These are phyloP conservation scores for Pediacus dermestoides DNA, from an alignment of 2,888 invertebrate genomes.

Conservation along the genomic window DNA sequence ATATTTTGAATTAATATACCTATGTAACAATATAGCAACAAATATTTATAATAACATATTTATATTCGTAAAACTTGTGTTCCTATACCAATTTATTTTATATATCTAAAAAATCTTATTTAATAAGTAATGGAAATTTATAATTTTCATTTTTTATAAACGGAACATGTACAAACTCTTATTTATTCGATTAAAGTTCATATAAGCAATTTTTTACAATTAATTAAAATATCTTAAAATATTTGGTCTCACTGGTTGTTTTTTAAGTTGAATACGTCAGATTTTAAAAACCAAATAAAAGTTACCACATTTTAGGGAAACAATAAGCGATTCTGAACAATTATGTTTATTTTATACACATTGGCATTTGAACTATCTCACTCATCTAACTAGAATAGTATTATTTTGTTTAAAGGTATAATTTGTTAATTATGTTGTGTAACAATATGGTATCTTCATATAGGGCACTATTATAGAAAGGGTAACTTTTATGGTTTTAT, in stretches of 20 bases:
- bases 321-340: too few relatives aligned
- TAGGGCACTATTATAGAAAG: constrained; percentile 14
- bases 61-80: constrained; percentile 33
- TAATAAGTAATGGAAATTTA: too few relatives aligned
- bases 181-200: constrained; percentile 14
- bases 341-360: too few relatives aligned
- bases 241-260: constrained; percentile 47
- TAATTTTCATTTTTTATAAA: constrained; percentile 28
- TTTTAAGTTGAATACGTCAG: constrained; percentile 19
- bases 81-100: constrained; percentile 29
- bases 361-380: too few relatives aligned
- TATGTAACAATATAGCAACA: constrained; percentile 48
- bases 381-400: too few relatives aligned
- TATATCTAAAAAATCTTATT: constrained; percentile 30
- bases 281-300: constrained; percentile 13
- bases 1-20: constrained; percentile 35
- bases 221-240: constrained; percentile 43
- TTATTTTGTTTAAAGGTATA: too few relatives aligned
- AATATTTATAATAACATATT: constrained; percentile 40
- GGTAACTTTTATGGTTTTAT: constrained; percentile 13
- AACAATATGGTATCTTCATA: too few relatives aligned
- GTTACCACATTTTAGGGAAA: too few relatives aligned
- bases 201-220: constrained; percentile 11
- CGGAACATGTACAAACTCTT: constrained; percentile 36
- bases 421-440: too few relatives aligned